Base-by-base conservation (phyloP, 2,797 vertebrate species). In the Siniperca undulata region DNA sequence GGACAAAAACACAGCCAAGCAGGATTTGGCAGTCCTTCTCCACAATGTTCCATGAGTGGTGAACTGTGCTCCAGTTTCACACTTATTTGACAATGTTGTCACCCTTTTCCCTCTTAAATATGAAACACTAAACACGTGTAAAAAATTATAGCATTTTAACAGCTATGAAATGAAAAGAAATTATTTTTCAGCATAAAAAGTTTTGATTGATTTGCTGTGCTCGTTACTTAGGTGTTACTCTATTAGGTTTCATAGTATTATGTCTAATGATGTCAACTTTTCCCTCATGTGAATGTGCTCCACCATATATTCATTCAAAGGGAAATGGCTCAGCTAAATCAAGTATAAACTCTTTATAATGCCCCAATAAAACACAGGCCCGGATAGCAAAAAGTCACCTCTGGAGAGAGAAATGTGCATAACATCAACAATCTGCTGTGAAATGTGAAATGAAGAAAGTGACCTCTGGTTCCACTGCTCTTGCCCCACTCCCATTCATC, bases 401-500 rank as follows among this genome's bases (percentile, higher is more conserved):
- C 91, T 89, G 78, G 86, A 93, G 94, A 93, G 80, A 91, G 89
- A 94, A 95, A 95, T 94, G 89, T 89, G 91, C 85, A 89, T 93
- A 95, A 94, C 93, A 93, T 95, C 93, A 95, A 95, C 95, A 95
- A 89, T 82, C 79, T 82, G 86, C 86, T 70, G 86, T 77, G 82
- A 91, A 92, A 93, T 92, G 88, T 90, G 83, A 94, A 95, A 93
- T 91, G 82, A 95, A 96, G 96, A 97, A 95, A 82, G 88, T 95
- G 96, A 97, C 94, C 97, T 96, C 96, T 94, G 87, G 95, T 96
- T 95, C 94, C 94, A 83, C 92, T 94, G 93, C 95, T 95, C 96
- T 95, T 95, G 95, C 95, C 93, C 70, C 91, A 92, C 96, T 95
- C 95, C 96, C 97, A 97, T 98, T 96, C 96, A 97, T 99, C 98